Percentiles rank a stretch among this genome's conserved stretches.
These are phyloP conservation scores for Athetis lepigone DNA, from an alignment of 2,888 invertebrate species.

Conservation along the genomic window DNA sequence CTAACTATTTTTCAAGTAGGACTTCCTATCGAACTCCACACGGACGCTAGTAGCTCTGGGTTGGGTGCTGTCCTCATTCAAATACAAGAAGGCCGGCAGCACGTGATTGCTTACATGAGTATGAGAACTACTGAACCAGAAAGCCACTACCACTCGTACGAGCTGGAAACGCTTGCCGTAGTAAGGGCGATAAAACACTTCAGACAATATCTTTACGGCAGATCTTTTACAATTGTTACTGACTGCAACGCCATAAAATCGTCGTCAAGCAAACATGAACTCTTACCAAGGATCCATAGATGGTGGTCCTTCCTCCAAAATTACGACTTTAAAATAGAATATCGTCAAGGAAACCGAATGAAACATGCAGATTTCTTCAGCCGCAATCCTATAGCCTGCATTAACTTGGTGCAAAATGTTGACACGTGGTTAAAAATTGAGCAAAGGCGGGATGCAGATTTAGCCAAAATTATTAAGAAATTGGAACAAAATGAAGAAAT, in stretches of 20 bases:
- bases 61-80: neutral
- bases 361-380: too few species aligned
- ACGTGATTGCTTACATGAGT: conserved; percentile 10
- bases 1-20: conserved; percentile 14
- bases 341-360: too few species aligned
- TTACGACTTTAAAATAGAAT: too few species aligned
- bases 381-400: neutral
- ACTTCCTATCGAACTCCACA: neutral
- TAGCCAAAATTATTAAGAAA: conserved; percentile 1
- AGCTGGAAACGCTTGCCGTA: conserved; percentile 23
- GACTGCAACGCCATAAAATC: too few species aligned
- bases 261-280: too few species aligned
- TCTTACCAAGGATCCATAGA: too few species aligned
- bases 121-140: conserved; percentile 7
- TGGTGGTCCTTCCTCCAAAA: too few species aligned
- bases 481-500: conserved; percentile 16
- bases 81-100: neutral
- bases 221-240: conserved; percentile 1
- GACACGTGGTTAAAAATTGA: conserved; percentile 18
- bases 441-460: conserved; percentile 20
- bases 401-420: neutral
- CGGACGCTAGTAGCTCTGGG: neutral
- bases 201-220: conserved; percentile 57
- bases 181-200: too few species aligned
- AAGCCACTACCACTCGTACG: conserved; percentile 26